These are phyloP conservation scores for Sesia bembeciformis DNA, from an alignment of 2,888 invertebrate species.

Conservation along the genomic window DNA sequence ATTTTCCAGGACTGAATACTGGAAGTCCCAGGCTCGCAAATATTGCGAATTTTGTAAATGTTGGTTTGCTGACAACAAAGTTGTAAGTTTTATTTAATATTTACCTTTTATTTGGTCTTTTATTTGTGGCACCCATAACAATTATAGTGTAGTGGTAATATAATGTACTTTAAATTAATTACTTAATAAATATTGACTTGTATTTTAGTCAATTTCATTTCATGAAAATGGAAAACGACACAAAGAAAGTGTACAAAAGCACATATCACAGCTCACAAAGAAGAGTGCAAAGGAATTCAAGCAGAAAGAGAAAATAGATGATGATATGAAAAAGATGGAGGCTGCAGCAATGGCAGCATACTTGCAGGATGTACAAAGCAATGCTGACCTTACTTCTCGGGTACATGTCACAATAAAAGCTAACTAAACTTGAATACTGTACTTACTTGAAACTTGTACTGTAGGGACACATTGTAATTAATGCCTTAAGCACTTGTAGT, in stretches of 20 bases:
- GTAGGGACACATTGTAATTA: too few species aligned
- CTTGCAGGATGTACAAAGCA: slow-evolving; percentile 84
- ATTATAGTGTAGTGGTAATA: too few species aligned
- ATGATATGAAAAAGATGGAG: slow-evolving; percentile 91
- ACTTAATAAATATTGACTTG: background rate
- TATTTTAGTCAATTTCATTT: slow-evolving; percentile 89
- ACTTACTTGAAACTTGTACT: too few species aligned
- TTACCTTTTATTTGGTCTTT: background rate
- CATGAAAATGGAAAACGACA: slow-evolving; percentile 95
- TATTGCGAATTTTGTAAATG: slow-evolving; percentile 99
- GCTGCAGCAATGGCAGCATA: slow-evolving; percentile 91
- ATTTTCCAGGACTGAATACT: slow-evolving; percentile 90
- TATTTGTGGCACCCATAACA: background rate
- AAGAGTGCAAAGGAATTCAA: slow-evolving; percentile 87
- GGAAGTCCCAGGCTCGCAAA: slow-evolving; percentile 96
- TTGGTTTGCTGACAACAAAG: slow-evolving; percentile 98
- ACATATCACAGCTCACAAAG: slow-evolving; percentile 87
- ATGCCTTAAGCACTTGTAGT: too few species aligned
- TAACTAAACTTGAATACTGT: too few species aligned
- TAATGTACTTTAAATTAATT: too few species aligned
- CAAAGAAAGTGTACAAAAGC: slow-evolving; percentile 91
- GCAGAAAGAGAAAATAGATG: slow-evolving; percentile 83
- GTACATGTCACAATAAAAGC: slow-evolving; percentile 22
- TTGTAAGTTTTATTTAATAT: slow-evolving; percentile 69
- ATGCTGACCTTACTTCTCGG: slow-evolving; percentile 77